A percentile compares a stretch with the other conserved stretches of the same genome.
These are phyloP conservation scores for Drosophila infuscata DNA, from an alignment of 2,888 invertebrate species.

Conservation along the genomic window DNA sequence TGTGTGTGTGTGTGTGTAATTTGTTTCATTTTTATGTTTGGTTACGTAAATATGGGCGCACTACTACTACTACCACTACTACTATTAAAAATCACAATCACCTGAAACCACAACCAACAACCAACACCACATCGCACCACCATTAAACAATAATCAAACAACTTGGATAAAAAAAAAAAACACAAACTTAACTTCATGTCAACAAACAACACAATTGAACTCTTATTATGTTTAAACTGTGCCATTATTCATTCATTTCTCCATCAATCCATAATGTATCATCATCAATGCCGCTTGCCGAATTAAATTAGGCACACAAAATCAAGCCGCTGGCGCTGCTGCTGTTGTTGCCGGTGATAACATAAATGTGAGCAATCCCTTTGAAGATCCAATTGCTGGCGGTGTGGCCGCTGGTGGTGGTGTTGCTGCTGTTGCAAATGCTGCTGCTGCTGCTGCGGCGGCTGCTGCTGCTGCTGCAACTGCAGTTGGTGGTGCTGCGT, in stretches of 20 bases:
- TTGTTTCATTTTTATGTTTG: slow-evolving; percentile 80
- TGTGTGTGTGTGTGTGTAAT: slow-evolving; percentile 50
- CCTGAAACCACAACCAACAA: slow-evolving; percentile 43
- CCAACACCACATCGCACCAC: slow-evolving; percentile 42
- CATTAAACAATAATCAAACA: slow-evolving; percentile 24
- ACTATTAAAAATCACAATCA: slow-evolving; percentile 57
- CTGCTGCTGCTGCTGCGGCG: slow-evolving; percentile 35
- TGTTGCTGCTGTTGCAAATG: slow-evolving; percentile 51
- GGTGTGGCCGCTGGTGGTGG: slow-evolving; percentile 59
- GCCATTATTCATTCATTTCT: slow-evolving; percentile 73
- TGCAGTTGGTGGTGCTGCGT: slow-evolving; percentile 37
- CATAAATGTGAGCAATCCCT: slow-evolving; percentile 94
- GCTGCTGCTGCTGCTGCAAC: slow-evolving; percentile 44
- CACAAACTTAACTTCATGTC: slow-evolving; percentile 38
- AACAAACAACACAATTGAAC: slow-evolving; percentile 47
- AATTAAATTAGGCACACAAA: slow-evolving; percentile 76
- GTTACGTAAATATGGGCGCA: slow-evolving; percentile 74
- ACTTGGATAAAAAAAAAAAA: slow-evolving; percentile 24
- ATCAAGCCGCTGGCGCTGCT: slow-evolving; percentile 73
- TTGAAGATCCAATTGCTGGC: slow-evolving; percentile 89
- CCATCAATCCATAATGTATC: slow-evolving; percentile 51
- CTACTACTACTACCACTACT: slow-evolving; percentile 62
- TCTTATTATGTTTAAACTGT: slow-evolving; percentile 68
- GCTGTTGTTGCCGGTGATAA: slow-evolving; percentile 87
- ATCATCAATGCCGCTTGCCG: slow-evolving; percentile 63